Conservation (phyloP, 2,888 invertebrate genomes). For the Monopis laevigella region DNA sequence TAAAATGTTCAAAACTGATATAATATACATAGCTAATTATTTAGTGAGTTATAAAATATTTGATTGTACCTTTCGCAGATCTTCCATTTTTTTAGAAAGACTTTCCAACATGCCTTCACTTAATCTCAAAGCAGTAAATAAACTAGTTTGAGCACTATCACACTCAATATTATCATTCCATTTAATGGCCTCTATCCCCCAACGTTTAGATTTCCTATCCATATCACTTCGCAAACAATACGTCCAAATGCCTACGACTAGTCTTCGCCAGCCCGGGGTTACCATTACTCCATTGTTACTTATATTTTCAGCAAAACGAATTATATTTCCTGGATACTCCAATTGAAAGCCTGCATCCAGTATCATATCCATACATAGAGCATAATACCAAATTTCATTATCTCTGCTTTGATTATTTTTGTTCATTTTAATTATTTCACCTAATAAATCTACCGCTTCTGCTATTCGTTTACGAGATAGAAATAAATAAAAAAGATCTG, state of each 20-base stretch:
- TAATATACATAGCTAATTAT: not conserved
- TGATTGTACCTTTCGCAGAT: conserved; percentile 39
- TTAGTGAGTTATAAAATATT: not conserved
- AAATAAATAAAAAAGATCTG: conserved; percentile 50
- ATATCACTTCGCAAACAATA: conserved; percentile 46
- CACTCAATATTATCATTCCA: conserved; percentile 33
- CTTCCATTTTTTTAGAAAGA: conserved; percentile 52
- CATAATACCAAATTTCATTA: conserved; percentile 63
- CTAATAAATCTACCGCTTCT: conserved; percentile 56
- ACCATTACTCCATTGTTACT: conserved; percentile 27
- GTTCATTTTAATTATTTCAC: conserved; percentile 33
- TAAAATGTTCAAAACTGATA: not conserved
- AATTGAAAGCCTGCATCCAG: conserved; percentile 65
- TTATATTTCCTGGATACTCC: conserved; percentile 53
- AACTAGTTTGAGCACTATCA: conserved; percentile 34
- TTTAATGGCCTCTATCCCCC: conserved; percentile 45
- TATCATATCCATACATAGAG: conserved; percentile 64
- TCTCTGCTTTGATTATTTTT: conserved; percentile 30
- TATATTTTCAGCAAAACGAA: conserved; percentile 36
- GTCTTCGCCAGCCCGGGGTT: conserved; percentile 35
- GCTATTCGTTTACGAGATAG: conserved; percentile 48
- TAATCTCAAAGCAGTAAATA: conserved; percentile 44
- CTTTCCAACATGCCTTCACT: conserved; percentile 57
- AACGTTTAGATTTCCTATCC: conserved; percentile 42
- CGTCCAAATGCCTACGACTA: conserved; percentile 47